Evolutionary conservation across 2,113 vertebrate genomes (phyloP).

Genomic region (Melospiza melodia): DNA sequence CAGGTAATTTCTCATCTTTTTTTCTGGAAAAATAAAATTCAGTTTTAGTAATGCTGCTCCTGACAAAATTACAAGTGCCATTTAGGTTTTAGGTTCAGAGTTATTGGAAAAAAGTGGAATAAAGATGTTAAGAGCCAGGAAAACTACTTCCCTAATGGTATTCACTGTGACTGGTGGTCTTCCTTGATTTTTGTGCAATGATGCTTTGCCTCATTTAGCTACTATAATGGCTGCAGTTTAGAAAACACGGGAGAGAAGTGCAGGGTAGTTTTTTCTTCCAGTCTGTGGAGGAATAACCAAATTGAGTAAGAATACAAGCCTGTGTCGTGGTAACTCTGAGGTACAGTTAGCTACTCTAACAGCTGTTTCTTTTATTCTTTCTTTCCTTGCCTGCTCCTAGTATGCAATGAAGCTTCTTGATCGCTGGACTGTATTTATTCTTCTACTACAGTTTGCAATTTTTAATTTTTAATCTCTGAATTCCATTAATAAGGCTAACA

Average conservation of each 20-base stretch:
- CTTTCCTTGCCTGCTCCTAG: not conserved
- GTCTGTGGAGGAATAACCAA: not conserved
- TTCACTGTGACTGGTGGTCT: not conserved
- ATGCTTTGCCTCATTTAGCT: not conserved
- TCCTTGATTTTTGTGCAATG: not conserved
- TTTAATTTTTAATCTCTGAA: not conserved
- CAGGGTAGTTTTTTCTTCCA: not conserved
- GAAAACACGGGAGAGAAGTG: not conserved
- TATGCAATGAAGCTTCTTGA: not conserved
- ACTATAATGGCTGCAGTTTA: not conserved
- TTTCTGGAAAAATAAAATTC: not conserved
- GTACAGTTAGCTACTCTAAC: not conserved
- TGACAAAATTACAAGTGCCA: not conserved
- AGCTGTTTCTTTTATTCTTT: not conserved
- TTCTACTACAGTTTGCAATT: conserved; percentile 3
- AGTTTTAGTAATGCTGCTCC: not conserved
- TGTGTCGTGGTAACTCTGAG: not conserved
- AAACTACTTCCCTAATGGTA: not conserved
- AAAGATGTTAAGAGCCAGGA: not conserved
- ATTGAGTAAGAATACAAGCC: not conserved
- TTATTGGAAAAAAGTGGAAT: not conserved
- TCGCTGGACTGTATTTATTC: not conserved
- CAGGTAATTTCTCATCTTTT: not conserved
- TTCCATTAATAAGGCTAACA: conserved; percentile 15
- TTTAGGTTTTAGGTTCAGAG: not conserved